phyloP scores from a whole-genome alignment of 2,797 vertebrate species.

The Lagodon rhomboides region DNA sequence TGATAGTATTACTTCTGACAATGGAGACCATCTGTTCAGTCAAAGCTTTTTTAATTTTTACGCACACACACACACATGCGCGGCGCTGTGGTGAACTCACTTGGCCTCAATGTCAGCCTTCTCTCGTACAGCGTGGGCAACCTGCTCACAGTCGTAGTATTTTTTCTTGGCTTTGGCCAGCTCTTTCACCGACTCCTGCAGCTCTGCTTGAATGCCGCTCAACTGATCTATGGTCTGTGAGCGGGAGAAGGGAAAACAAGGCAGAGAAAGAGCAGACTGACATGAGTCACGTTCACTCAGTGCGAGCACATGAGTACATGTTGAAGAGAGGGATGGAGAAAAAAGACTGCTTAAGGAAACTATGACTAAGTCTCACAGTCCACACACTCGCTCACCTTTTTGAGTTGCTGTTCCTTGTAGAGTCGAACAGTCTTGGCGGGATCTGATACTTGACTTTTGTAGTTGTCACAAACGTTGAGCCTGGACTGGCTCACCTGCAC shows the following conservation, averaged over 20 bases:
- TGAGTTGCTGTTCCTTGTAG: conserved; percentile 97
- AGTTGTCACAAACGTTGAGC: conserved; percentile 96
- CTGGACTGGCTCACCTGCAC: conserved; percentile 96
- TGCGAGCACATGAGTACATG: not conserved
- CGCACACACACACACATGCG: not conserved
- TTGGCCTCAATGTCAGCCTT: conserved; percentile 99
- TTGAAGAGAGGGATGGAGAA: conserved; percentile 21
- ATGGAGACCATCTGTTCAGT: conserved; percentile 33
- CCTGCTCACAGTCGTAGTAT: conserved; percentile 98
- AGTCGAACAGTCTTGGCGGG: conserved; percentile 94
- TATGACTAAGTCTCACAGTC: conserved; percentile 14
- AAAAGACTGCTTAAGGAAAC: conserved; percentile 23
- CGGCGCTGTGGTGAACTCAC: conserved; percentile 84
- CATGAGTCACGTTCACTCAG: conserved; percentile 23
- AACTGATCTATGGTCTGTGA: conserved; percentile 95
- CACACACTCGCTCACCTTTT: conserved; percentile 87
- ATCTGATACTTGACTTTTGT: conserved; percentile 95
- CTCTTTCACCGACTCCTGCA: conserved; percentile 98
- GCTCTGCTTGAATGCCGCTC: conserved; percentile 95
- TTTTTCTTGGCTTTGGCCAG: conserved; percentile 99
- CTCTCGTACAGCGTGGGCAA: conserved; percentile 96
- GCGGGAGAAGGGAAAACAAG: conserved; percentile 29
- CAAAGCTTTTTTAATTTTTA: conserved; percentile 5
- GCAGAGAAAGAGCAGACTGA: conserved; percentile 13
- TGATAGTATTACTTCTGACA: conserved; percentile 34